phyloP scores from a whole-genome alignment of 64 coral and sea anemone species.

The Montipora sp. region DNA sequence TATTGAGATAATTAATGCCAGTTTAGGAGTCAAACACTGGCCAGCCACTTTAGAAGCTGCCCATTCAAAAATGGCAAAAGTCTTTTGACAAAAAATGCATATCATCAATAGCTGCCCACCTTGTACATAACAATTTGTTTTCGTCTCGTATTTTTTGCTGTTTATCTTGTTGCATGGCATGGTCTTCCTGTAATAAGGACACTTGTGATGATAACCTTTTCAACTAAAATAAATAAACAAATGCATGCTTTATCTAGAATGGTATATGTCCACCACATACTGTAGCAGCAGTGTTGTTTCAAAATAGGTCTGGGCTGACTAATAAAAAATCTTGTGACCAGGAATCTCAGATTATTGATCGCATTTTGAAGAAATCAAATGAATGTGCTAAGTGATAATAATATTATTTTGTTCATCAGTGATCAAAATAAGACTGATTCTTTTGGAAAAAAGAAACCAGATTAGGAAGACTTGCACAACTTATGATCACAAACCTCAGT shows the following conservation, averaged over 20 bases:
- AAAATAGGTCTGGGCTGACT: neutral
- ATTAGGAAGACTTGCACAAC: neutral
- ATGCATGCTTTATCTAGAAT: neutral
- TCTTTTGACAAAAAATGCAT: neutral
- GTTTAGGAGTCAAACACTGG: too few species aligned
- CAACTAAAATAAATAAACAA: slow-evolving; percentile 39
- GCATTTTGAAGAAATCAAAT: too few species aligned
- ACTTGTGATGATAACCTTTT: slow-evolving; percentile 88
- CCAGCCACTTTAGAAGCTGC: too few species aligned
- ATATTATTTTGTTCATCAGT: too few species aligned
- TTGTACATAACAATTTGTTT: slow-evolving; percentile 82
- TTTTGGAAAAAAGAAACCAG: neutral
- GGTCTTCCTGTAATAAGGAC: slow-evolving; percentile 81
- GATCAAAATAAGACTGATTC: neutral
- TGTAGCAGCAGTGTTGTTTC: neutral
- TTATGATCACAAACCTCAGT: slow-evolving; percentile 21
- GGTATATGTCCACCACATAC: too few species aligned
- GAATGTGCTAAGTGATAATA: too few species aligned
- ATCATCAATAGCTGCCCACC: slow-evolving; percentile 27
- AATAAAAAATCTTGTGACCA: neutral
- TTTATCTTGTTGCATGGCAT: slow-evolving; percentile 75
- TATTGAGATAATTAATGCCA: too few species aligned
- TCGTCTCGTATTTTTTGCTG: slow-evolving; percentile 86
- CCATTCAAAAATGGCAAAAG: too few species aligned
- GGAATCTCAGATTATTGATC: neutral